A percentile compares a stretch with the other conserved stretches of the same genome.
These are phyloP conservation scores for Gnathonemus longibarbis DNA, from an alignment of 2,113 vertebrate genomes.

Conservation along the genomic window DNA sequence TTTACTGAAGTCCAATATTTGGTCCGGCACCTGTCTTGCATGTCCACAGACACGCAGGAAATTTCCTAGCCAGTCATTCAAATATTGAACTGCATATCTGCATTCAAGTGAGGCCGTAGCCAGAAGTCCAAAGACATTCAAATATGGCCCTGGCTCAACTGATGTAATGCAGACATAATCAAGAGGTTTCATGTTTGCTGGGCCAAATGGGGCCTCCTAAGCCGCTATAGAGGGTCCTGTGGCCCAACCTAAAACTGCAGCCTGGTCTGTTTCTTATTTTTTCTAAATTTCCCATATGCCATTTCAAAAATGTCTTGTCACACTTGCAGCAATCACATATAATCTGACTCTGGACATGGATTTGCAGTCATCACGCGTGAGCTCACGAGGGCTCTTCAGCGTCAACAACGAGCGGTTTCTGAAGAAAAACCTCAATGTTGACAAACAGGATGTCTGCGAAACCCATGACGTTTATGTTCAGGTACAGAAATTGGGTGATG, in stretches of 20 bases:
- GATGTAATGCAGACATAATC: no score
- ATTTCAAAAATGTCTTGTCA: neutral
- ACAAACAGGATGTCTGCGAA: conserved; percentile 44
- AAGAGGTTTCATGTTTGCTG: no score
- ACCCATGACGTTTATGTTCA: conserved; percentile 67
- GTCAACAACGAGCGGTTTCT: conserved; percentile 69
- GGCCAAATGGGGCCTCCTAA: neutral
- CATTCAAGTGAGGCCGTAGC: no score
- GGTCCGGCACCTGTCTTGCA: no score
- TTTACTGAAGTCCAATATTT: no score
- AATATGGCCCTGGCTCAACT: no score
- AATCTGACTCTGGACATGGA: conserved; percentile 78
- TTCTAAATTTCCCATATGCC: neutral
- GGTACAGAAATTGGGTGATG: conserved; percentile 46
- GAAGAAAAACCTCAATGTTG: conserved; percentile 54
- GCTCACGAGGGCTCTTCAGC: conserved; percentile 76
- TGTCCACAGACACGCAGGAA: no score
- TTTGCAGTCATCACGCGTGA: conserved; percentile 67
- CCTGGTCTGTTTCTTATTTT: neutral
- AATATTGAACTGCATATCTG: no score
- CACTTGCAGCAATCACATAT: conserved; percentile 62
- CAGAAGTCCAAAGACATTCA: no score
- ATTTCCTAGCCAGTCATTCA: no score
- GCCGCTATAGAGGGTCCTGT: neutral
- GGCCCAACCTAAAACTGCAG: neutral